Evolutionary conservation across 2,888 invertebrate species (phyloP), one percentile per base, ranked within the genome.

Genomic region (Elysia crispata): DNA sequence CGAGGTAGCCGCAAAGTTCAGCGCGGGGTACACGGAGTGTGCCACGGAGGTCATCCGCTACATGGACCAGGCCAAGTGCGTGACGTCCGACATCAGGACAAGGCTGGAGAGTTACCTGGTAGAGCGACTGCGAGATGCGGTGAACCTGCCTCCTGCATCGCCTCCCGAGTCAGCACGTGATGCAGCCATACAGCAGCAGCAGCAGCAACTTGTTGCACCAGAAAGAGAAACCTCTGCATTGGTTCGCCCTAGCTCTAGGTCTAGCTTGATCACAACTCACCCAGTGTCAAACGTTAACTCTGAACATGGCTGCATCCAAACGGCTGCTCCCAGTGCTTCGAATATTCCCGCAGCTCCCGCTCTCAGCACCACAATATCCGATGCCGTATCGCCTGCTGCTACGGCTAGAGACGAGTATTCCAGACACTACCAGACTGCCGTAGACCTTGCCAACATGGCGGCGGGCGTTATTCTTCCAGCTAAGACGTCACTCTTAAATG

Each of bases 11-110:
- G 86, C 86, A 25, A 89, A 89, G 82, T 90, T 89, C 86, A 84
- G 88, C 23, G 86, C 88, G 0, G 91, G 91, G 57, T 90, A 90
- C 85, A 87, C 84, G 72, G 90, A 91, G 78, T 91, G 91, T 80
- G 90, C 90, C 8, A 85, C 86, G 41, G 91, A 91, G 82, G 90
- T 91, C 15, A 86, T 87, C 33, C 84, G 90, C 33, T 91, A 90
- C 83, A 83, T 91, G 33, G 83, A 86, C 31, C 85, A 89, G 18
- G 85, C 87, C 11, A 86, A 88, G 13, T 88, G 87, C 33, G 85
- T 90, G 6, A 86, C 86, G 66, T 84, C 84, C 1, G 87, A 89
- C 31, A 87, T 90, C n/a, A 83, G 87, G 41, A 83, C 84, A 28
- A 85, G 88, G 28, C 85, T 91, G 20, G 81, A 89, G 75, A 84